Evolutionary conservation across 2,888 invertebrate species (phyloP).

Genomic region (Chironomus riparius): DNA sequence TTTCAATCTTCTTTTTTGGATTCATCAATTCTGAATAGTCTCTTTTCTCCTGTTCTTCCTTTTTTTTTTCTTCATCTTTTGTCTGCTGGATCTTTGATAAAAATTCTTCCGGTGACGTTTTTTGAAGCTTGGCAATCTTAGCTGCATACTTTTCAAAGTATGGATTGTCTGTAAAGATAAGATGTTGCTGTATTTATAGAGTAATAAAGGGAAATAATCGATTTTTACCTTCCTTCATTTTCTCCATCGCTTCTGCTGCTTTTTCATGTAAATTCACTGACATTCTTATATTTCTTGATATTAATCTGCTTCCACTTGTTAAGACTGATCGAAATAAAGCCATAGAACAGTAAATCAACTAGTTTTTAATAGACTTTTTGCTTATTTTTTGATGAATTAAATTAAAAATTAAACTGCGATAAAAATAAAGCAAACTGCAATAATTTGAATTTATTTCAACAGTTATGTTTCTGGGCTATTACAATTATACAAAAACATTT

Average conservation of each 20-base stretch:
- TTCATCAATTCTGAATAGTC: conserved; percentile 56
- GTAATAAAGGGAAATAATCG: neutral
- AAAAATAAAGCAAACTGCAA: no score
- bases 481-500: no score
- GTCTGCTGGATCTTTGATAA: conserved; percentile 50
- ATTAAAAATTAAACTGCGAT: no score
- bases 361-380: no score
- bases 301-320: neutral
- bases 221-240: conserved; percentile 32
- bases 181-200: neutral
- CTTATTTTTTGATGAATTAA: no score
- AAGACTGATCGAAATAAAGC: conserved; percentile 4
- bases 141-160: conserved; percentile 73
- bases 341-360: neutral
- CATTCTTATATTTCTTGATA: conserved; percentile 39
- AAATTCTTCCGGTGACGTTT: conserved; percentile 68
- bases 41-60: conserved; percentile 42
- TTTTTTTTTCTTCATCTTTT: conserved; percentile 35
- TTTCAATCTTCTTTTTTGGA: conserved; percentile 47
- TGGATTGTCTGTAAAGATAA: conserved; percentile 49
- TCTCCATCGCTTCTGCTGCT: conserved; percentile 44
- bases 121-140: conserved; percentile 64
- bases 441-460: no score
- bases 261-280: conserved; percentile 42
- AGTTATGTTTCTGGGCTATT: no score